These are phyloP conservation scores for Platycnemis pennipes DNA, from an alignment of 2,888 invertebrate genomes.

Conservation along the genomic window DNA sequence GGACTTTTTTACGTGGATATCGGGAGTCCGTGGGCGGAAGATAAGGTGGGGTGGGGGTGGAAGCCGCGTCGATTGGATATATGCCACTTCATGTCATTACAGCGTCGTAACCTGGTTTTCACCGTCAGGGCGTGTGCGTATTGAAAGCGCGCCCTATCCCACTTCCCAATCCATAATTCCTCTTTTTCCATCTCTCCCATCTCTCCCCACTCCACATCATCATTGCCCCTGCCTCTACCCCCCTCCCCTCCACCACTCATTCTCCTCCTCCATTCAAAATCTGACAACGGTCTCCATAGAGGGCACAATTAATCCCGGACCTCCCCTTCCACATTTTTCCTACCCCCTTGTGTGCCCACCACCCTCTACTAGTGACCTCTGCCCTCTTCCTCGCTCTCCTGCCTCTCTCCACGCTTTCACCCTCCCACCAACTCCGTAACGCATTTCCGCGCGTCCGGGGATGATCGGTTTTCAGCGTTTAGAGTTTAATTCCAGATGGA, in stretches of 20 bases:
- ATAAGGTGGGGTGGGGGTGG: background rate
- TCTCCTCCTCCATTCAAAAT: background rate
- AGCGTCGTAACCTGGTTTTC: constrained; percentile 58
- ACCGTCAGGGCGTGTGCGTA: background rate
- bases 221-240: background rate
- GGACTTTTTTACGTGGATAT: background rate
- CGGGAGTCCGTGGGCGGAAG: background rate
- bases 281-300: background rate
- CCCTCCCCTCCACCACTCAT: background rate
- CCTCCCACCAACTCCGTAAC: too few relatives aligned
- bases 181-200: background rate
- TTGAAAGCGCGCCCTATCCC: constrained; percentile 24
- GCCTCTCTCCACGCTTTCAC: too few relatives aligned
- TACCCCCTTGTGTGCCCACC: too few relatives aligned
- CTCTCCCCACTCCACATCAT: background rate
- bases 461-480: too few relatives aligned
- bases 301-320: background rate
- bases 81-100: constrained; percentile 57
- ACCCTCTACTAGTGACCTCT: too few relatives aligned
- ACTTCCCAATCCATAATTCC: background rate
- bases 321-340: too few relatives aligned
- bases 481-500: too few relatives aligned
- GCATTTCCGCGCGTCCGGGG: too few relatives aligned
- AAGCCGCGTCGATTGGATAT: background rate
- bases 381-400: too few relatives aligned